Evolutionary conservation across 2,797 vertebrate genomes (phyloP).

Genomic region (Trematomus bernacchii): DNA sequence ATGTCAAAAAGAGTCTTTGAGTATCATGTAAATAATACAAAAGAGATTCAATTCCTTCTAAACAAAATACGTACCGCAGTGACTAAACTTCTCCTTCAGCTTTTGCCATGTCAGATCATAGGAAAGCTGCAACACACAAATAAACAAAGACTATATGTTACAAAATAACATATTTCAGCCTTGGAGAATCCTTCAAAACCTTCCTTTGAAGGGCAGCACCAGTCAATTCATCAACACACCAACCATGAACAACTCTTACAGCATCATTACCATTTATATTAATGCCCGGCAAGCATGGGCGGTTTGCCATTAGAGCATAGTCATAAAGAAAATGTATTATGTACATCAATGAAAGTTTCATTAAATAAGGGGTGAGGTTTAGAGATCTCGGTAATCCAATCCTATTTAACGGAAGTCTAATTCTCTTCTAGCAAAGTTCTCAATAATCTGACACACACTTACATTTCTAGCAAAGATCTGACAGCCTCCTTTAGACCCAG

Average conservation of each 20-base stretch:
- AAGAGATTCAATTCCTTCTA: not conserved
- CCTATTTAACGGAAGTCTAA: not conserved
- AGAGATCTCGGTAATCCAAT: not conserved
- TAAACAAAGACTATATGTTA: slow-evolving; percentile 3
- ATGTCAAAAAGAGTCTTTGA: not conserved
- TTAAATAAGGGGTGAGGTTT: not conserved
- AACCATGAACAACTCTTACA: slow-evolving; percentile 4
- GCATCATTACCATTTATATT: slow-evolving; percentile 13
- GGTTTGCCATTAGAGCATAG: not conserved
- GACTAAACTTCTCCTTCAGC: slow-evolving; percentile 98
- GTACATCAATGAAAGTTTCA: not conserved
- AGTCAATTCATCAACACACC: not conserved
- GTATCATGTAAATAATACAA: not conserved
- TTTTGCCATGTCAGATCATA: slow-evolving; percentile 99
- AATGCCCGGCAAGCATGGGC: not conserved
- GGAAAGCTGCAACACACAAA: slow-evolving; percentile 90
- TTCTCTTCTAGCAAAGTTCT: not conserved
- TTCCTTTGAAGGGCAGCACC: not conserved
- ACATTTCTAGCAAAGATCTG: slow-evolving; percentile 99
- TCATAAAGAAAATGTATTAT: not conserved
- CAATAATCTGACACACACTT: slow-evolving; percentile 67
- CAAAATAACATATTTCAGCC: not conserved
- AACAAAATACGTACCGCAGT: slow-evolving; percentile 89
- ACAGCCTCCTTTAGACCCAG: slow-evolving; percentile 93
- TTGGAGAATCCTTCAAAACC: not conserved